Conservation (phyloP, 1,140 invertebrate genomes). For the Formica exsecta region DNA sequence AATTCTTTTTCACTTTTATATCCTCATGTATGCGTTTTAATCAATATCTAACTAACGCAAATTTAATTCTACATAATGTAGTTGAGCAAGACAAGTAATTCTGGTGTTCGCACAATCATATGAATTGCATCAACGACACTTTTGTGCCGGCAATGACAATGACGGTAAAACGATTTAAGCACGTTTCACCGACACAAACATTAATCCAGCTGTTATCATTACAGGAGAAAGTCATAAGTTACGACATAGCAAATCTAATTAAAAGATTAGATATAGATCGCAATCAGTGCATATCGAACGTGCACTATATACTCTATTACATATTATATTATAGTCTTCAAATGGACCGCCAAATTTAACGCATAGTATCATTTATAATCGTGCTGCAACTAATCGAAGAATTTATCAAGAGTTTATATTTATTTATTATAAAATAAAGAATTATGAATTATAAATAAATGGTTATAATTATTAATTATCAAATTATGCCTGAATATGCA, state of each 20-base stretch:
- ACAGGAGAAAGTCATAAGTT: conserved; percentile 63
- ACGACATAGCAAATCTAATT: conserved; percentile 74
- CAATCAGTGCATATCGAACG: conserved; percentile 57
- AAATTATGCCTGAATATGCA: background rate
- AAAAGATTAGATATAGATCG: conserved; percentile 57
- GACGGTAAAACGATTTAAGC: conserved; percentile 71
- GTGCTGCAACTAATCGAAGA: background rate
- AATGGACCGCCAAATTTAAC: conserved; percentile 11
- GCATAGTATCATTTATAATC: background rate
- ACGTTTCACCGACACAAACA: conserved; percentile 31
- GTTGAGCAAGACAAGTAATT: conserved; percentile 15
- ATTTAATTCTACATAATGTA: background rate
- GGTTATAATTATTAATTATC: background rate
- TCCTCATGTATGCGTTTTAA: background rate
- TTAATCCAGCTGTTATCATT: conserved; percentile 75
- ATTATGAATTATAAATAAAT: background rate
- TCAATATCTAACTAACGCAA: conserved; percentile 3
- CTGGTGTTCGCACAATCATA: conserved; percentile 55
- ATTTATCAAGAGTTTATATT: background rate
- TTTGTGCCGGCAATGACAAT: conserved; percentile 66
- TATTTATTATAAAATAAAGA: background rate
- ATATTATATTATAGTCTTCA: background rate
- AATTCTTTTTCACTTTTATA: background rate
- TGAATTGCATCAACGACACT: conserved; percentile 29
- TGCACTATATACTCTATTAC: background rate